These are phyloP conservation scores for Trichopria drosophilae DNA, from an alignment of 2,888 invertebrate species.

Conservation along the genomic window DNA sequence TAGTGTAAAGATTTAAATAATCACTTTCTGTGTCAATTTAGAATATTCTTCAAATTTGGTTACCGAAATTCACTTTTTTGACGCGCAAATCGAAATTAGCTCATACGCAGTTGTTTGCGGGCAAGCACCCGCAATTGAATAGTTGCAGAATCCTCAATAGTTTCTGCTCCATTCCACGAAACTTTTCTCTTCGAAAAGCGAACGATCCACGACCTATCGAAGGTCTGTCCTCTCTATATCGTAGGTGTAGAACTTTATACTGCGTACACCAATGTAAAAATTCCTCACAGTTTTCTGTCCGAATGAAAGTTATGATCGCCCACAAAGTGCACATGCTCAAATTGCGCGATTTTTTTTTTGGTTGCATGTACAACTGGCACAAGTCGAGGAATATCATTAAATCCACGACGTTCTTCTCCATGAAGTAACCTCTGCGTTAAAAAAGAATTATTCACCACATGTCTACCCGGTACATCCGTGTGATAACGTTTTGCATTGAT, in stretches of 20 bases:
- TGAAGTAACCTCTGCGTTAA: too few species aligned
- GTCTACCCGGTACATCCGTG: too few species aligned
- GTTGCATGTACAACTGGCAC: constrained; percentile 48
- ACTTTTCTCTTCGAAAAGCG: constrained; percentile 23
- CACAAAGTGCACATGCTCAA: constrained; percentile 46
- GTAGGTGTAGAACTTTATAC: constrained; percentile 42
- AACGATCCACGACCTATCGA: neutral
- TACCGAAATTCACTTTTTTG: too few species aligned
- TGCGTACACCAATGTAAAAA: constrained; percentile 48
- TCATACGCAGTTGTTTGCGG: constrained; percentile 34
- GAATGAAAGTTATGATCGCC: constrained; percentile 50
- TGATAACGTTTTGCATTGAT: too few species aligned
- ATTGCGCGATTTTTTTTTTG: constrained; percentile 39
- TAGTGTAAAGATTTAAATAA: too few species aligned
- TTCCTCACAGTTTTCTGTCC: constrained; percentile 44
- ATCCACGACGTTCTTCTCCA: constrained; percentile 49
- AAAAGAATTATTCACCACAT: too few species aligned
- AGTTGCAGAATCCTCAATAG: constrained; percentile 41
- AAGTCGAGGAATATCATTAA: constrained; percentile 51
- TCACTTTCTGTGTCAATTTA: too few species aligned
- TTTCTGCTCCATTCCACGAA: constrained; percentile 35
- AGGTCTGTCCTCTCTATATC: constrained; percentile 36
- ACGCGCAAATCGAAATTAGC: too few species aligned
- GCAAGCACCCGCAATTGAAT: constrained; percentile 48
- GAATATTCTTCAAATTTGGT: too few species aligned